phyloP scores from a whole-genome alignment of 2,888 invertebrate species.

The Pristionchus maxplancki region DNA sequence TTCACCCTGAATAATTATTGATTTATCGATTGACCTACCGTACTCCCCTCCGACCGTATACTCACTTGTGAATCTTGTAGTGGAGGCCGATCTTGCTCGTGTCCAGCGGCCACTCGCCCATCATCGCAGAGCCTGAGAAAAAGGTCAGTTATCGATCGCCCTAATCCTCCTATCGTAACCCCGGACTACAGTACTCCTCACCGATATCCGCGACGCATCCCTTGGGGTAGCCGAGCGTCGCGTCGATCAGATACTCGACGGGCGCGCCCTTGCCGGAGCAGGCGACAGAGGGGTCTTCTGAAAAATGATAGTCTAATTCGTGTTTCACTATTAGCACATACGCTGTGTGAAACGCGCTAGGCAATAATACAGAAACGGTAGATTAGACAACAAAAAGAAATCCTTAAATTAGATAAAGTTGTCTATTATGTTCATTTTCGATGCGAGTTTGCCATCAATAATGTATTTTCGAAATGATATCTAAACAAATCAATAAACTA shows the following conservation, averaged over 20 bases:
- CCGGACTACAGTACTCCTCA: conserved; percentile 32
- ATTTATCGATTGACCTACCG: background rate
- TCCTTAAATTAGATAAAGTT: too few relatives aligned
- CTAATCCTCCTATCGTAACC: too few relatives aligned
- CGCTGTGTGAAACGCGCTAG: too few relatives aligned
- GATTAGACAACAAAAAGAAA: too few relatives aligned
- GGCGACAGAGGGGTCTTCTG: conserved; percentile 18
- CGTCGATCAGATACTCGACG: conserved; percentile 74
- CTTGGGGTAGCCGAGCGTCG: conserved; percentile 73
- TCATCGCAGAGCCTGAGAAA: conserved; percentile 61
- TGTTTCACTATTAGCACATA: background rate
- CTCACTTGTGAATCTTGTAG: conserved; percentile 65
- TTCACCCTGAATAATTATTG: conserved; percentile 52
- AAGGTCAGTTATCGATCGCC: background rate
- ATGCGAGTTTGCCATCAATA: too few relatives aligned
- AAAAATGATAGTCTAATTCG: background rate
- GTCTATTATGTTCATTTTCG: too few relatives aligned
- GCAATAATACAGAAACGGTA: too few relatives aligned
- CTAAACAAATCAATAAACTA: background rate
- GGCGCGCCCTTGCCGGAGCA: conserved; percentile 55
- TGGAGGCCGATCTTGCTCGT: conserved; percentile 66
- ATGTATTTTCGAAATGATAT: too few relatives aligned
- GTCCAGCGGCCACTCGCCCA: conserved; percentile 72
- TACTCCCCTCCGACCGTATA: background rate
- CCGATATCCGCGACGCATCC: conserved; percentile 69